These are phyloP conservation scores for Hypothenemus hampei DNA, from an alignment of 1,140 invertebrate species.

Conservation along the genomic window DNA sequence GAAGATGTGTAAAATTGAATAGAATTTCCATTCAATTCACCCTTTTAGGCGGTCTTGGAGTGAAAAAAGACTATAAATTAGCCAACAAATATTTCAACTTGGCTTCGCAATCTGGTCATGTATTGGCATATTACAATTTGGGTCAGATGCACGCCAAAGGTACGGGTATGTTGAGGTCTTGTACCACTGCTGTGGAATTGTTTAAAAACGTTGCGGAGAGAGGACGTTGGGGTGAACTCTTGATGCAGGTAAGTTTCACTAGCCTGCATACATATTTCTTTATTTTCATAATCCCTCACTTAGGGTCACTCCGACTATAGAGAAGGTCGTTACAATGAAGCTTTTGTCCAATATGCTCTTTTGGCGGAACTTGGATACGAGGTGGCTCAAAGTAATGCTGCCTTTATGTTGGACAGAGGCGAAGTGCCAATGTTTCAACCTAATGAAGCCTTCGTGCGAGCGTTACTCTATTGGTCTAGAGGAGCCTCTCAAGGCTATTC, in stretches of 20 bases:
- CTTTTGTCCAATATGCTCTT: conserved; percentile 87
- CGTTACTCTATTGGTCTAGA: conserved; percentile 84
- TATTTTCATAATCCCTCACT: neutral
- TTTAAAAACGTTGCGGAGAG: conserved; percentile 97
- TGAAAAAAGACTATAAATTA: conserved; percentile 85
- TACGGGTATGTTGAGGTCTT: conserved; percentile 88
- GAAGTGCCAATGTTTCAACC: conserved; percentile 63
- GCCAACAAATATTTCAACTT: conserved; percentile 97
- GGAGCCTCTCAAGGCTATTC: conserved; percentile 90
- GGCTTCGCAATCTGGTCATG: conserved; percentile 95
- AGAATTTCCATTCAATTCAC: conserved; percentile 9
- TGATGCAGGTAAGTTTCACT: conserved; percentile 64
- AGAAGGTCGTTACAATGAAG: conserved; percentile 72
- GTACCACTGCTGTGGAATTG: conserved; percentile 86
- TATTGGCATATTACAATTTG: conserved; percentile 93
- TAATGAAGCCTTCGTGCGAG: conserved; percentile 70
- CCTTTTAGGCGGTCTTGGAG: conserved; percentile 82
- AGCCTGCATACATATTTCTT: neutral
- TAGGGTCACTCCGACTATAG: conserved; percentile 80
- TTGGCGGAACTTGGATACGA: conserved; percentile 95
- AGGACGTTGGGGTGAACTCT: conserved; percentile 85
- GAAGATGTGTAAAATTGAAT: conserved; percentile 32
- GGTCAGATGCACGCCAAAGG: conserved; percentile 98
- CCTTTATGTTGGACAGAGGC: conserved; percentile 85
- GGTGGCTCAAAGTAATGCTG: conserved; percentile 97